Percentiles rank a stretch among this genome's conserved stretches.
phyloP scores from a whole-genome alignment of 1,140 invertebrate species.

The Hypothenemus hampei region DNA sequence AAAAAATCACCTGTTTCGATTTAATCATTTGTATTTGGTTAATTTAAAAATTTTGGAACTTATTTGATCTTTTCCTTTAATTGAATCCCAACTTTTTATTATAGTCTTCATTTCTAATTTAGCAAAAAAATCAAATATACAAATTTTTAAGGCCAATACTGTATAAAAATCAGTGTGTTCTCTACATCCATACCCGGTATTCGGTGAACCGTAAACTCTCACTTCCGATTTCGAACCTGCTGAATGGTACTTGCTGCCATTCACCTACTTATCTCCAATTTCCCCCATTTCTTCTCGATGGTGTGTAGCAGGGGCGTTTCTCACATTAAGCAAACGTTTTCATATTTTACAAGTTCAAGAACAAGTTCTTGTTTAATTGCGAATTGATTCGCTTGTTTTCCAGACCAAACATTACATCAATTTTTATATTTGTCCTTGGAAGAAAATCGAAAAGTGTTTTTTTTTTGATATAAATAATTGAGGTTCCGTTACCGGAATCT shows the following conservation, averaged over 20 bases:
- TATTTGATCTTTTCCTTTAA: background rate
- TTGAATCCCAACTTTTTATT: background rate
- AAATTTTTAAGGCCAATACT: too few species aligned
- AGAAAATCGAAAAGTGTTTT: too few species aligned
- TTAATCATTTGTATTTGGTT: slow-evolving; percentile 92
- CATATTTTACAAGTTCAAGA: slow-evolving; percentile 19
- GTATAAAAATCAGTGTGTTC: background rate
- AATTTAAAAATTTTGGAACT: slow-evolving; percentile 78
- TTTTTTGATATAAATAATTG: too few species aligned
- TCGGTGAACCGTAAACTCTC: background rate
- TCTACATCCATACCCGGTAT: background rate
- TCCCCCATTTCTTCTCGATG: background rate
- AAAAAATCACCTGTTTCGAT: too few species aligned
- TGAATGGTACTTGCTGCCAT: slow-evolving; percentile 10
- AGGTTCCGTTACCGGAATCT: background rate
- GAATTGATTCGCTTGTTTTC: background rate
- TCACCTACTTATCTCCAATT: background rate
- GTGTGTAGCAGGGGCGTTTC: slow-evolving; percentile 1
- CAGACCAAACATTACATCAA: background rate
- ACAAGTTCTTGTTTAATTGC: slow-evolving; percentile 1
- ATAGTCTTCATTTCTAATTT: too few species aligned
- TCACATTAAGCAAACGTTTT: background rate
- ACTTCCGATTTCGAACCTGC: background rate
- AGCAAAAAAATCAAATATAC: too few species aligned
- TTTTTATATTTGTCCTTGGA: too few species aligned